Conservation (phyloP, 2,113 vertebrate species). For the Peromyscus leucopus region DNA sequence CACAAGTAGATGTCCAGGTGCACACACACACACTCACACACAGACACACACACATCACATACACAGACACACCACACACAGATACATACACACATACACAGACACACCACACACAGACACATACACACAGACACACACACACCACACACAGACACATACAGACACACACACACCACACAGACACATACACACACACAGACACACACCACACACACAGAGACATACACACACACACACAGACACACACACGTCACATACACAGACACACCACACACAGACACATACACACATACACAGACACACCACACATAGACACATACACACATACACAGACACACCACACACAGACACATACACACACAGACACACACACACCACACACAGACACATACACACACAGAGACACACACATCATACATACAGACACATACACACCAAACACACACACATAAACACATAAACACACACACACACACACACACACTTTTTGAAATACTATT, state of each 20-base stretch:
- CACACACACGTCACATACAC: no score
- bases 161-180: neutral
- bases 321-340: no score
- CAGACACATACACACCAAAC: neutral
- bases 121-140: neutral
- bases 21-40: neutral
- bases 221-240: neutral
- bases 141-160: no score
- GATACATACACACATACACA: neutral
- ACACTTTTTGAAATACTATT: neutral
- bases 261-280: no score
- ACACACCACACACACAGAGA: no score
- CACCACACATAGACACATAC: no score
- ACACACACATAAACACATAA: no score
- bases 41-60: neutral
- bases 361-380: no score
- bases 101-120: neutral
- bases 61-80: neutral
- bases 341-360: neutral
- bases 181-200: neutral
- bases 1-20: neutral
- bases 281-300: no score
- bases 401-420: no score
- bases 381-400: neutral
- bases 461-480: neutral